These are phyloP conservation scores for Zosterops pallidus DNA, from an alignment of 2,113 vertebrate species.

Conservation along the genomic window DNA sequence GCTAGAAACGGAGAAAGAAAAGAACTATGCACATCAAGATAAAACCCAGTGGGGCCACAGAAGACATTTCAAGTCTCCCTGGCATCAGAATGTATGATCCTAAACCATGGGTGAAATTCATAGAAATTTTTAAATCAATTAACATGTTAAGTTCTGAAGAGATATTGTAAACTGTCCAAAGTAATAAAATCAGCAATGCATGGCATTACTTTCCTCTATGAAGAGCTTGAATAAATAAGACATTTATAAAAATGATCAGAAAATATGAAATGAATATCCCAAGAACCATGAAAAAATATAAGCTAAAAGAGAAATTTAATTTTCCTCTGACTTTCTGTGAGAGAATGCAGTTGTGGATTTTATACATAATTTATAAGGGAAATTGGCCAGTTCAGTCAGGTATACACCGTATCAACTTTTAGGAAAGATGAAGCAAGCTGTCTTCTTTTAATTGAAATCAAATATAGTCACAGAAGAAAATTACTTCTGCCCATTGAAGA, in stretches of 20 bases:
- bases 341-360: constrained; percentile 66
- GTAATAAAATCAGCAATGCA: constrained; percentile 80
- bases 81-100: background rate
- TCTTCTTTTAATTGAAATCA: constrained; percentile 81
- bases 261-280: constrained; percentile 79
- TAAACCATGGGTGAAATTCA: constrained; percentile 55
- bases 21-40: background rate
- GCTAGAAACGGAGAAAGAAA: background rate
- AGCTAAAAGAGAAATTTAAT: constrained; percentile 78
- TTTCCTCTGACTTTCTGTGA: constrained; percentile 71
- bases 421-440: constrained; percentile 77
- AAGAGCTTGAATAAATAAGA: constrained; percentile 81
- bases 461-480: constrained; percentile 68
- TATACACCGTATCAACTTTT: constrained; percentile 75
- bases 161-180: constrained; percentile 74
- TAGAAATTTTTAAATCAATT: constrained; percentile 79
- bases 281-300: constrained; percentile 75
- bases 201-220: constrained; percentile 72
- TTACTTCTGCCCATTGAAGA: constrained; percentile 57
- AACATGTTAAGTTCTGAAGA: constrained; percentile 68
- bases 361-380: constrained; percentile 83
- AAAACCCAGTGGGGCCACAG: background rate
- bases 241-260: constrained; percentile 77
- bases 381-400: constrained; percentile 78
- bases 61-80: background rate